Percentiles rank a stretch among this genome's conserved stretches.
Conservation (phyloP, 1,140 invertebrate genomes). For the Aethina tumida region DNA sequence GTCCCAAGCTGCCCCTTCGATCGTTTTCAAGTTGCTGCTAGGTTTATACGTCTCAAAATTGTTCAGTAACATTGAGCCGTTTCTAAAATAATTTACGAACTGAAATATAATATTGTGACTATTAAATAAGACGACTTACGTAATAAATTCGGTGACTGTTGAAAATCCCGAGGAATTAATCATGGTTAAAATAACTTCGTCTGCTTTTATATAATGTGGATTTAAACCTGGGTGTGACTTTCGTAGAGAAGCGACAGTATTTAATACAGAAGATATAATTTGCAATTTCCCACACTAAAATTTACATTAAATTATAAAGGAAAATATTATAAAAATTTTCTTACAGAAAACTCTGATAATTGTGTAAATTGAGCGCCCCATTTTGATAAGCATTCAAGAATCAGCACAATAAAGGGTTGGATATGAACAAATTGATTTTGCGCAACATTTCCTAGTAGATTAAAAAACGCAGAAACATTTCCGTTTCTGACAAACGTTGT, state of each 20-base stretch:
- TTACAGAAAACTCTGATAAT: conserved; percentile 26
- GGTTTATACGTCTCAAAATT: conserved; percentile 37
- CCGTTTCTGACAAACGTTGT: conserved; percentile 38
- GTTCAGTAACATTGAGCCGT: conserved; percentile 39
- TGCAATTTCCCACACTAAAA: conserved; percentile 33
- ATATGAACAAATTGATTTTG: conserved; percentile 5
- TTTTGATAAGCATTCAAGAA: conserved; percentile 21
- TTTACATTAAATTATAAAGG: conserved; percentile 5
- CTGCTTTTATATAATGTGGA: conserved; percentile 7
- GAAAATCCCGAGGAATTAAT: conserved; percentile 24
- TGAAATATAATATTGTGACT: neutral
- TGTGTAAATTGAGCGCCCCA: conserved; percentile 31
- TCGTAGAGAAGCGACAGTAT: conserved; percentile 12
- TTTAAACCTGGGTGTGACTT: too few relatives aligned
- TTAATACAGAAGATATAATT: conserved; percentile 28
- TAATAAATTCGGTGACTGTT: conserved; percentile 22
- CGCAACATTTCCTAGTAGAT: conserved; percentile 22
- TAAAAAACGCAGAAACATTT: conserved; percentile 39
- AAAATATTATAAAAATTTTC: conserved; percentile 3
- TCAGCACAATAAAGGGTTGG: conserved; percentile 6
- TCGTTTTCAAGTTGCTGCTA: conserved; percentile 30
- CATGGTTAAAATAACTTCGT: conserved; percentile 13
- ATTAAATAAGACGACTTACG: conserved; percentile 19
- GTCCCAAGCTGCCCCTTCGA: conserved; percentile 37
- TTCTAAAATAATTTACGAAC: conserved; percentile 28